These are phyloP conservation scores for Shinisaurus crocodilurus DNA, from an alignment of 2,113 vertebrate genomes.

Conservation along the genomic window DNA sequence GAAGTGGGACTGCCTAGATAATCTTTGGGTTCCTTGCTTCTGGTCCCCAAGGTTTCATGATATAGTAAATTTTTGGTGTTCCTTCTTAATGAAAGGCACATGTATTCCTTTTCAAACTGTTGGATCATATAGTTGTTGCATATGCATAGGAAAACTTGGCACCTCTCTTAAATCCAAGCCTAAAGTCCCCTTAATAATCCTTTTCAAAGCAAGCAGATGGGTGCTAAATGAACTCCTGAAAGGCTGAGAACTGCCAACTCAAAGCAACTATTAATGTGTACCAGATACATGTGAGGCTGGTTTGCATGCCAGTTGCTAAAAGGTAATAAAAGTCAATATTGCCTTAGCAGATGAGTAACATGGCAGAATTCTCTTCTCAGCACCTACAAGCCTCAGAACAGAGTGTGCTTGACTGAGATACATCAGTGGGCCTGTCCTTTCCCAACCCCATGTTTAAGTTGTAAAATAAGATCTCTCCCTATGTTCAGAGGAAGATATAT, in stretches of 20 bases:
- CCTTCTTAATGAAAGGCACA: background rate
- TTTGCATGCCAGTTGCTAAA: constrained; percentile 42
- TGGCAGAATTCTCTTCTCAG: constrained; percentile 27
- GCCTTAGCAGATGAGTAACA: constrained; percentile 22
- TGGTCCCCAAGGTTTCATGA: too few species aligned
- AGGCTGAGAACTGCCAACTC: background rate
- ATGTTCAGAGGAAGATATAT: constrained; percentile 28
- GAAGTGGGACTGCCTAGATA: too few species aligned
- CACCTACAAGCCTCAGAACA: constrained; percentile 12
- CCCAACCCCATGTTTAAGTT: constrained; percentile 24
- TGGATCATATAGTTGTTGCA: background rate
- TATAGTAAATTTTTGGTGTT: background rate
- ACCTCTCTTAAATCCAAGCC: too few species aligned
- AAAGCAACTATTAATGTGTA: constrained; percentile 12
- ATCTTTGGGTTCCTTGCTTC: too few species aligned
- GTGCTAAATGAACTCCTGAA: background rate
- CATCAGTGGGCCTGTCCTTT: background rate
- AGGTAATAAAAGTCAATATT: constrained; percentile 27
- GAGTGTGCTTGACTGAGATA: constrained; percentile 11
- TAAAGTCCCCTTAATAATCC: background rate
- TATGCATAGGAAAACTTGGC: background rate
- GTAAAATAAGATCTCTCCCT: constrained; percentile 44
- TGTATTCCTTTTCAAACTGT: background rate
- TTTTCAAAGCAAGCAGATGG: background rate
- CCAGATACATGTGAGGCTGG: background rate